Evolutionary conservation across 2,797 vertebrate genomes (phyloP), one percentile per base, ranked within the genome.

Genomic region (Acomys russatus): DNA sequence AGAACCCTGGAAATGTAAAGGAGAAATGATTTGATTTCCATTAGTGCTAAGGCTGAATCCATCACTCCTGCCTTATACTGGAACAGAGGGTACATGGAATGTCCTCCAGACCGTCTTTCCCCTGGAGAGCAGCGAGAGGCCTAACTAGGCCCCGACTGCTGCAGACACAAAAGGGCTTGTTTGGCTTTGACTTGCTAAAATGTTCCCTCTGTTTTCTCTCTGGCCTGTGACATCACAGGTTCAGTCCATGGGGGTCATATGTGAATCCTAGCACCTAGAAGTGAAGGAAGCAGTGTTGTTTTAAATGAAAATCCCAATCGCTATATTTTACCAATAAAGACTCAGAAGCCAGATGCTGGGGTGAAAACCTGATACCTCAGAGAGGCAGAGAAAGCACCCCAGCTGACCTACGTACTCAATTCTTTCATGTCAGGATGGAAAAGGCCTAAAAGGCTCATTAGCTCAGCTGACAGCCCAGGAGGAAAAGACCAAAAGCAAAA

Each of bases 221-320:
- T 92, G 85, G 49, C 54, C 70, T 78, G 1, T 90, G 95, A 92
- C 30, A 44, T 94, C 88, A 93, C 63, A 77, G 5, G 64, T 79
- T 49, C 87, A 18, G 63, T 64, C 28, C 28, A 3, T 15, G 4
- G 66, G 66, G 63, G 38, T 35, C 70, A 23, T 3, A 6, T 1
- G n/a, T 95, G 49, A 90, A n/a, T 61, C 80, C 84, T 80, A 7
- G 94, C n/a, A 89, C 90, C 91, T 93, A 84, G 96, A 88, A 61
- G 88, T 56, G 44, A 77, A 78, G 63, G 91, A 56, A 68, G 54
- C 76, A 30, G 44, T 44, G 44, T 4, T 44, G 44, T 44, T 44
- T 44, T 44, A 44, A 44, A 44, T 44, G 44, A 44, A 44, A 44
- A 44, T 44, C 44, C 44, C 44, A 44, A 44, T 44, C 44, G 44